phyloP scores from a whole-genome alignment of 2,797 vertebrate species.

The Taenioides sp. region DNA sequence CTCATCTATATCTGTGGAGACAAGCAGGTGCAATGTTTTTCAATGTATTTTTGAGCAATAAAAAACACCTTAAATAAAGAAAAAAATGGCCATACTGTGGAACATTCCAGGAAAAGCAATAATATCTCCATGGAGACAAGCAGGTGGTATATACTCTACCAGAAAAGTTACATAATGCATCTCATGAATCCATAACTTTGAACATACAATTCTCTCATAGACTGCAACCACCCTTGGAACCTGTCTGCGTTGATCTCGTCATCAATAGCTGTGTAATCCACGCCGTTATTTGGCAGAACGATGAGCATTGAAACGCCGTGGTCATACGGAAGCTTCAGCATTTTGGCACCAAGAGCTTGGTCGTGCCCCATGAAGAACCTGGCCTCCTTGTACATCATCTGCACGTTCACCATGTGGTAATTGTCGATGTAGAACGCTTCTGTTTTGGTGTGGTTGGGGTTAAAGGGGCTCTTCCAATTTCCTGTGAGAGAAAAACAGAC shows the following conservation, averaged over 20 bases:
- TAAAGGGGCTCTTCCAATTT: conserved; percentile 83
- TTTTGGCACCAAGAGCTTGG: conserved; percentile 70
- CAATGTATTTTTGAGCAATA: too few species aligned
- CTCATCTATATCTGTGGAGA: too few species aligned
- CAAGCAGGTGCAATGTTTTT: too few species aligned
- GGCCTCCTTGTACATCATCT: conserved; percentile 85
- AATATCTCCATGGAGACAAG: too few species aligned
- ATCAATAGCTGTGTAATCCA: conserved; percentile 85
- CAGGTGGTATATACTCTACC: too few species aligned
- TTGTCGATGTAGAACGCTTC: conserved; percentile 86
- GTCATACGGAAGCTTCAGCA: conserved; percentile 86
- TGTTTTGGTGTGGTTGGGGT: conserved; percentile 70
- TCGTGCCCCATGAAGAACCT: conserved; percentile 79
- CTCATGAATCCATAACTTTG: background rate
- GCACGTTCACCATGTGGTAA: conserved; percentile 83
- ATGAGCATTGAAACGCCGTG: conserved; percentile 87
- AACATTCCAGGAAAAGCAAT: too few species aligned
- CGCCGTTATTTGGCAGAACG: conserved; percentile 77
- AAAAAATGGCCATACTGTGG: too few species aligned
- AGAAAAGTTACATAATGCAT: too few species aligned
- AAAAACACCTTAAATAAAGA: too few species aligned
- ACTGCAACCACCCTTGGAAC: conserved; percentile 82
- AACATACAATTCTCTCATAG: conserved; percentile 79
- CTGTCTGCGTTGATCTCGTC: conserved; percentile 81
- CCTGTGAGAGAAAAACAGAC: conserved; percentile 67